Percentiles rank a stretch among this genome's conserved stretches.
phyloP scores from a whole-genome alignment of 2,113 vertebrate genomes.

The Solea senegalensis region DNA sequence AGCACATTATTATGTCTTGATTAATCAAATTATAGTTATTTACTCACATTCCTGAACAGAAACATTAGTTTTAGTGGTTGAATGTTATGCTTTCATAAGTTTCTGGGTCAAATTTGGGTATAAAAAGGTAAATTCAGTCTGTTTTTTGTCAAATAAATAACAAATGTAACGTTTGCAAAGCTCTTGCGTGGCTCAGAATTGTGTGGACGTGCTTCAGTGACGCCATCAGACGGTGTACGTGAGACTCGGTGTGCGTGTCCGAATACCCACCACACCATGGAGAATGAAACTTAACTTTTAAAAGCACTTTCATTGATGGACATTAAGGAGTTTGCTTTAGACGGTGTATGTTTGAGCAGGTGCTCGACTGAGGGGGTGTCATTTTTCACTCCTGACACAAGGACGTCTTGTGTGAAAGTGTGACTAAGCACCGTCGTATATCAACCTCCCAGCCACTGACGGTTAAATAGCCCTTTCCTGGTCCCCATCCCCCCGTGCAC shows the following conservation, averaged over 20 bases:
- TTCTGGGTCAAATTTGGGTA: too few relatives aligned
- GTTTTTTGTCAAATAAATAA: too few relatives aligned
- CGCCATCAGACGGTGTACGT: neutral
- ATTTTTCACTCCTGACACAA: constrained; percentile 40
- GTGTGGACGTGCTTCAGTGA: neutral
- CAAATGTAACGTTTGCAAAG: too few relatives aligned
- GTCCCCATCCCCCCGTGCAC: constrained; percentile 47
- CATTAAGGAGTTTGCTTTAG: neutral
- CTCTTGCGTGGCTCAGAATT: neutral
- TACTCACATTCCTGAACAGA: too few relatives aligned
- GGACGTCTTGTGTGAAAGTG: constrained; percentile 57
- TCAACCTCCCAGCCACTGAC: constrained; percentile 33
- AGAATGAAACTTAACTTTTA: too few relatives aligned
- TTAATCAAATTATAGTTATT: too few relatives aligned
- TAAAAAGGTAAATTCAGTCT: too few relatives aligned
- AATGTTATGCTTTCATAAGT: too few relatives aligned
- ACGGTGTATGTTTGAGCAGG: neutral
- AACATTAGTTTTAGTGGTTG: too few relatives aligned
- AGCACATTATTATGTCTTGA: too few relatives aligned
- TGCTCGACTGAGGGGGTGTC: constrained; percentile 27
- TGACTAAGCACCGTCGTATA: constrained; percentile 72
- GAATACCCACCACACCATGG: too few relatives aligned
- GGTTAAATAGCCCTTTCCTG: constrained; percentile 38
- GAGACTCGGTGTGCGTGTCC: neutral
- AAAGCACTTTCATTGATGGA: neutral